Evolutionary conservation across 2,797 vertebrate species (phyloP).

Genomic region (Lates japonicus): DNA sequence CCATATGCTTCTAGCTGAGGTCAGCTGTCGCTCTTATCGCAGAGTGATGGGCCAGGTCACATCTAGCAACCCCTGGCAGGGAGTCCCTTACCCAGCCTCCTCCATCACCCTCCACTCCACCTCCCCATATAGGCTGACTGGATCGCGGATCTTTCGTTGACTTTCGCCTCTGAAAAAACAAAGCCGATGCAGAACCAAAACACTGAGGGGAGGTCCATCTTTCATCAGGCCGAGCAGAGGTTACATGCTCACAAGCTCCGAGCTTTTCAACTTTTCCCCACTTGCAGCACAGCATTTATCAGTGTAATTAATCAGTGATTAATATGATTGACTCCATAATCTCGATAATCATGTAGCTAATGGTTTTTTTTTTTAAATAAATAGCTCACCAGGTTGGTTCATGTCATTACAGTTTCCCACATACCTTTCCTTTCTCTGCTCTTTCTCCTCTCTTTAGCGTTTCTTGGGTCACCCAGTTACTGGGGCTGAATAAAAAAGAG

Average conservation of each 20-base stretch:
- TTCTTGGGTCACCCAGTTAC: conserved; percentile 59
- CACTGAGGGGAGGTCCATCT: conserved; percentile 70
- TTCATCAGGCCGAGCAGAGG: conserved; percentile 72
- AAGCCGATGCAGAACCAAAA: conserved; percentile 73
- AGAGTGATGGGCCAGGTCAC: conserved; percentile 69
- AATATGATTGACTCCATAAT: conserved; percentile 49
- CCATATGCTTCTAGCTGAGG: conserved; percentile 62
- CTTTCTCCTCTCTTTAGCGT: conserved; percentile 32
- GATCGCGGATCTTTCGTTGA: conserved; percentile 66
- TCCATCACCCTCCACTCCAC: neutral
- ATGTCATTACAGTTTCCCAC: conserved; percentile 39
- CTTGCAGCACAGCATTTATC: conserved; percentile 41
- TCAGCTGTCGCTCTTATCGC: conserved; percentile 74
- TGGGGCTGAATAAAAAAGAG: conserved; percentile 60
- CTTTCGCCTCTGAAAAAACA: conserved; percentile 80
- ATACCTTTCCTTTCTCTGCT: conserved; percentile 22
- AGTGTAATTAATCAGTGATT: conserved; percentile 55
- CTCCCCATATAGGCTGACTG: conserved; percentile 48
- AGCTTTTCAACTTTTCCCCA: conserved; percentile 51
- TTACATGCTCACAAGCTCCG: conserved; percentile 63
- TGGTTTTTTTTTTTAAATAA: conserved; percentile 9
- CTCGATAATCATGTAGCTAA: conserved; percentile 9
- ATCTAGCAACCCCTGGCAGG: conserved; percentile 81
- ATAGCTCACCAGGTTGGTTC: conserved; percentile 23
- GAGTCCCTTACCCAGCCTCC: conserved; percentile 52